A percentile compares a stretch with the other conserved stretches of the same genome.
Conservation (phyloP, 2,113 vertebrate genomes). For the Heteronetta atricapilla region DNA sequence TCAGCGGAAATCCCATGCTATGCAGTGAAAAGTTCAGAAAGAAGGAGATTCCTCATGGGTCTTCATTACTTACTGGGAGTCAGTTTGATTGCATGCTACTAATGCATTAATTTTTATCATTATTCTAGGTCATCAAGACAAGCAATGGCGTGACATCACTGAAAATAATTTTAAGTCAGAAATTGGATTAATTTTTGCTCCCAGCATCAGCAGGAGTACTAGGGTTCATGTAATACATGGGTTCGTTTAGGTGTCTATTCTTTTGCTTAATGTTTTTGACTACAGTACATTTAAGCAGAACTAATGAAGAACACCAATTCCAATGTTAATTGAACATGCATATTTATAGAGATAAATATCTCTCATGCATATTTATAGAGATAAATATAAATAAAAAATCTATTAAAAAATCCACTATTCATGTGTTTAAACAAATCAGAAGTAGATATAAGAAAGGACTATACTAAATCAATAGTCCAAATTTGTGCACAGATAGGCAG, state of each 20-base stretch:
- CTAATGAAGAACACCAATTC: neutral
- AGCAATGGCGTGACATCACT: slow-evolving; percentile 31
- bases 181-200: slow-evolving; percentile 5
- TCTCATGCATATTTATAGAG: neutral
- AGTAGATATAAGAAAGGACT: neutral
- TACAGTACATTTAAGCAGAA: neutral
- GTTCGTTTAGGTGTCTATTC: neutral
- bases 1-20: neutral
- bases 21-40: neutral
- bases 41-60: neutral
- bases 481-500: neutral
- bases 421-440: neutral
- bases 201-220: neutral
- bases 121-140: slow-evolving; percentile 42
- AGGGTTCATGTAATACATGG: neutral
- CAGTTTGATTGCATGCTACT: slow-evolving; percentile 37
- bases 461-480: neutral
- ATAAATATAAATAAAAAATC: neutral
- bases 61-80: neutral
- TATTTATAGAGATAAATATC: no score
- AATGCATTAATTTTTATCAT: slow-evolving; percentile 45
- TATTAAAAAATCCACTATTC: neutral
- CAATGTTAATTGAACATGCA: neutral
- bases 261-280: neutral
- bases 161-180: slow-evolving; percentile 36